A percentile compares a stretch with the other conserved stretches of the same genome.
Evolutionary conservation across 2,113 vertebrate genomes (phyloP).

Genomic region (Pangasianodon gigas): DNA sequence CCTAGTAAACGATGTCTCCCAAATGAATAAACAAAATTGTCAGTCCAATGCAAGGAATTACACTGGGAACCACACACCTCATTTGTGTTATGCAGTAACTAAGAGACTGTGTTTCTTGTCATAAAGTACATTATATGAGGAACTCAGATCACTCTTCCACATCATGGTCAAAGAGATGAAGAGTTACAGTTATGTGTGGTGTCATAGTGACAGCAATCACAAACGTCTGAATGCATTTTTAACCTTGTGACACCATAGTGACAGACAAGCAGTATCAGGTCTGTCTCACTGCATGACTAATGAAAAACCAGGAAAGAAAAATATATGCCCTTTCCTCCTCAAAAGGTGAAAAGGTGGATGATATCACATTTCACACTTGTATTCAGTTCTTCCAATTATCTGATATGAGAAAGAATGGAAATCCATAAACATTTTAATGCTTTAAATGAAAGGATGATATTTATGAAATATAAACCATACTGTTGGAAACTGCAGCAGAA

Average conservation of each 20-base stretch:
- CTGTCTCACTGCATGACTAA: neutral
- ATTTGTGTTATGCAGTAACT: neutral
- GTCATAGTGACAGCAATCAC: constrained; percentile 55
- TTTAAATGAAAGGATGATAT: neutral
- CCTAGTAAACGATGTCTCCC: neutral
- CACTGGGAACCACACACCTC: neutral
- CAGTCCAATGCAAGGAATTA: neutral
- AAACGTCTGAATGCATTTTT: neutral
- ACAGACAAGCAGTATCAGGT: constrained; percentile 12
- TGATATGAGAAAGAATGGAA: neutral
- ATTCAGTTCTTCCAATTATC: neutral
- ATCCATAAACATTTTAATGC: neutral
- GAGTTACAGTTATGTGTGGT: constrained; percentile 47
- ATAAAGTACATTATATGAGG: neutral
- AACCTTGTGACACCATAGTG: constrained; percentile 49
- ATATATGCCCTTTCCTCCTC: neutral
- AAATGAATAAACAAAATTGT: neutral
- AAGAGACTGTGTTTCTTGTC: neutral
- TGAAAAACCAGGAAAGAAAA: neutral
- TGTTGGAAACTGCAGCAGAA: neutral
- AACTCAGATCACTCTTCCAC: neutral
- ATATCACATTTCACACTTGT: neutral
- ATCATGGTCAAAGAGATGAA: neutral
- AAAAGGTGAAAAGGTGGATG: neutral
- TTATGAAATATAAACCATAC: neutral